Conservation (phyloP, 2,113 vertebrate species). For the Thinocorus orbignyianus region DNA sequence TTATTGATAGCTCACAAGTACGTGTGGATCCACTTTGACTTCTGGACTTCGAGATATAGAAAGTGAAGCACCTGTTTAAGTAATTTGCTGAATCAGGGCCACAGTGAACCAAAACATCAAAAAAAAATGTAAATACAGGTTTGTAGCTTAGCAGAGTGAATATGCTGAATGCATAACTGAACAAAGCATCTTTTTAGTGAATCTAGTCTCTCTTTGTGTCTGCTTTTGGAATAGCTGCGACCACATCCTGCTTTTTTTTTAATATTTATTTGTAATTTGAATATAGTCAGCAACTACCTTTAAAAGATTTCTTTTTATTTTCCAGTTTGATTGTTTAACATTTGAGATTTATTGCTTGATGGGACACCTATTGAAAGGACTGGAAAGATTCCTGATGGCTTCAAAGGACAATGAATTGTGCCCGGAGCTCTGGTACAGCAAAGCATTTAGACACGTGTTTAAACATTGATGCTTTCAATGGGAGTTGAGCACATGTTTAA, state of each 20-base stretch:
- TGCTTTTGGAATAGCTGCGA: constrained; percentile 13
- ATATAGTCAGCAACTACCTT: background rate
- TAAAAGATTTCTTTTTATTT: background rate
- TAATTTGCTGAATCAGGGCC: background rate
- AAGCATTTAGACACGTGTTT: constrained; percentile 51
- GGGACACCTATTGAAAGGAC: constrained; percentile 36
- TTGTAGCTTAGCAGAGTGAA: background rate
- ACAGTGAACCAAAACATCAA: background rate
- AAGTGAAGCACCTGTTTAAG: background rate
- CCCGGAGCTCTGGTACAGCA: constrained; percentile 32
- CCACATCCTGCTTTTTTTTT: background rate
- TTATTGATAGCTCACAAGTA: background rate
- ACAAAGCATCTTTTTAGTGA: constrained; percentile 2
- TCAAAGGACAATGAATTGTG: constrained; percentile 32
- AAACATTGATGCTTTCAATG: constrained; percentile 64
- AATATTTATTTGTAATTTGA: constrained; percentile 21
- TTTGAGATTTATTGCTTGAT: constrained; percentile 41
- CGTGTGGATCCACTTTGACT: background rate
- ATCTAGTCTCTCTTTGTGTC: background rate
- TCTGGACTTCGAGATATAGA: background rate
- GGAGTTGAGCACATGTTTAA: constrained; percentile 46
- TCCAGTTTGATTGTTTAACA: constrained; percentile 5
- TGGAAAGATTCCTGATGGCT: constrained; percentile 30
- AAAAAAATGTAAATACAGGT: constrained; percentile 1
- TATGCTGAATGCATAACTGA: background rate